Evolutionary conservation across 2,888 invertebrate genomes (phyloP).

Genomic region (Macaria notata): DNA sequence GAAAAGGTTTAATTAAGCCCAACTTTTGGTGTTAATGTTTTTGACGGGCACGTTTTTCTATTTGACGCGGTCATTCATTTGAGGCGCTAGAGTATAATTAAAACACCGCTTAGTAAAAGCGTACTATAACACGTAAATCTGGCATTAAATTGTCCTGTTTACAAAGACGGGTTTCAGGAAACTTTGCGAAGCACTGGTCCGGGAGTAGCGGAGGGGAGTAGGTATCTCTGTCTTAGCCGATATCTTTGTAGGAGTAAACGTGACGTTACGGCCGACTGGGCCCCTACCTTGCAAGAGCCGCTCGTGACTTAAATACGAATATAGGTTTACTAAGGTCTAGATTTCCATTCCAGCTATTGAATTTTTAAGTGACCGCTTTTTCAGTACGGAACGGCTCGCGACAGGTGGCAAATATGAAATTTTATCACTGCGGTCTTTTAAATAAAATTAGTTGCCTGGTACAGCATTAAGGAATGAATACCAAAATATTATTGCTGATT

Average conservation of each 20-base stretch:
- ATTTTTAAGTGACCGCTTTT: background rate
- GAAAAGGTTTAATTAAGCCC: conserved; percentile 1
- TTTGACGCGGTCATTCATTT: too few relatives aligned
- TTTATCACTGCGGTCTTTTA: too few relatives aligned
- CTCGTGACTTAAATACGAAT: conserved; percentile 23
- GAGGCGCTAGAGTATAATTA: too few relatives aligned
- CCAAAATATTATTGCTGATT: too few relatives aligned
- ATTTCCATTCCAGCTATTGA: conserved; percentile 2
- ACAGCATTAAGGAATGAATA: too few relatives aligned
- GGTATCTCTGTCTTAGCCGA: conserved; percentile 4
- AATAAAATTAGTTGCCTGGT: too few relatives aligned
- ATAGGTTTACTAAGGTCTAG: conserved; percentile 2
- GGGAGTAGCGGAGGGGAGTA: background rate
- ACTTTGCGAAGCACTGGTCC: conserved; percentile 10
- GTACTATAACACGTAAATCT: too few relatives aligned
- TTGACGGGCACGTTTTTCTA: background rate
- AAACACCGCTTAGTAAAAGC: too few relatives aligned
- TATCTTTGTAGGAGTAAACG: conserved; percentile 13
- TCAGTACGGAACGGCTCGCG: background rate
- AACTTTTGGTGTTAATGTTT: conserved; percentile 1
- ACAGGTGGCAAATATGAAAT: too few relatives aligned
- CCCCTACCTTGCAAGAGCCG: conserved; percentile 9
- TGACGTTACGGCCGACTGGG: conserved; percentile 12
- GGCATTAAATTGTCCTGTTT: too few relatives aligned
- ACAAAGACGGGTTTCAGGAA: background rate